Base-by-base conservation (phyloP, 2,797 vertebrate species). In the Urosaurus nigricauda region DNA sequence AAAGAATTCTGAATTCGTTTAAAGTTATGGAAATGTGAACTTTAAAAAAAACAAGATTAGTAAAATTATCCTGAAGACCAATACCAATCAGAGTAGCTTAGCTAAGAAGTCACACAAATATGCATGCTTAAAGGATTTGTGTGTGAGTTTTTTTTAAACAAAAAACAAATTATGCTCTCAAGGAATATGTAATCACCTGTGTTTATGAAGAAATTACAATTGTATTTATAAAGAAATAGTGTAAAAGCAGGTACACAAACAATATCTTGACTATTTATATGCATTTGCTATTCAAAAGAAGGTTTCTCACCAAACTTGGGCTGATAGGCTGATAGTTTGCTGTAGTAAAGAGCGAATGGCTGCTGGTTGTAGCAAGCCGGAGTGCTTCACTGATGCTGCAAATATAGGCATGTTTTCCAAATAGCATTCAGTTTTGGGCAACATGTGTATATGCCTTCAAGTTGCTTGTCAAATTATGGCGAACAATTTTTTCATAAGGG, bases 1-100 rank as follows among this genome's bases (percentile, higher is more conserved):
- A 84, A 82, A 83, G 90, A 82, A 65, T 65, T 79, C 82, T 77
- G 88, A 84, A 83, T 89, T 68, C 60, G 95, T 91, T 92, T 88
- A 90, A 92, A 86, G 77, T 93, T 92, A 94, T 90, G 47, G 90
- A 95, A 94, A 91, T 75, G 32, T 11, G 60, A 60, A 24, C 35
- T 89, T 87, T 87, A 51, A 87, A 47, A 85, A 82, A 60, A 89
- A 90, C 35, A 78, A 91, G 58, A 84, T 53, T 70, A 91, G 53
- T 86, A 68, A 79, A 91, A 32, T 82, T 83, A 43, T 75, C 87
- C 90, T 87, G 58, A 53, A 84, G 89, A 91, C 88, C 74, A 85
- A 70, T 4, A 0, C 0, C 89, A 71, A 89, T 88, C 77, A 88
- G 79, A 88, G 84, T 73, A 87, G 73, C 32, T 91, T 12, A 88